Percentiles rank a stretch among this genome's conserved stretches.
Conservation (phyloP, 1,140 invertebrate genomes). For the Drosophila lowei region DNA sequence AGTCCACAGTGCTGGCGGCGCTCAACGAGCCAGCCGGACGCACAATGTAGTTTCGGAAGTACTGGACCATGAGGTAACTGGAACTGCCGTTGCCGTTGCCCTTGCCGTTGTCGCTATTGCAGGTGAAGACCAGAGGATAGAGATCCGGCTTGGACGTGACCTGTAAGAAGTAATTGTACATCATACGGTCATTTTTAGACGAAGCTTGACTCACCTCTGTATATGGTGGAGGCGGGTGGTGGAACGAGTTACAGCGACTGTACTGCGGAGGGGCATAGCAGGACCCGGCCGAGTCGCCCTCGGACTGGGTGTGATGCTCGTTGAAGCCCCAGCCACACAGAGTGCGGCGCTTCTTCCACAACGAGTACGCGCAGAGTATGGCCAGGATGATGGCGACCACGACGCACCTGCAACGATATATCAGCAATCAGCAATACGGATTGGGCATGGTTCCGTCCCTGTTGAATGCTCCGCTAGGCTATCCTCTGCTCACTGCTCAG, state of each 20-base stretch:
- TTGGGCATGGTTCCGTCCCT: too few relatives aligned
- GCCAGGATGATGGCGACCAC: constrained; percentile 85
- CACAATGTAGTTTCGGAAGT: constrained; percentile 90
- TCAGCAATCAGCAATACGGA: too few relatives aligned
- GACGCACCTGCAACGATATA: constrained; percentile 84
- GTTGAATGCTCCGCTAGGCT: background rate
- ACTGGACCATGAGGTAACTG: constrained; percentile 91
- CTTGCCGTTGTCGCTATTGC: constrained; percentile 86
- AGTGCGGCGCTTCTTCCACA: constrained; percentile 86
- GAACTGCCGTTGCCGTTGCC: constrained; percentile 85
- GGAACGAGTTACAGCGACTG: constrained; percentile 90
- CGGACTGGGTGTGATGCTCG: constrained; percentile 84
- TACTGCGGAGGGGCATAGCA: constrained; percentile 91
- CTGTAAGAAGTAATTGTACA: constrained; percentile 79
- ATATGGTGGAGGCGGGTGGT: constrained; percentile 90
- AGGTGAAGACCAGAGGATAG: constrained; percentile 92
- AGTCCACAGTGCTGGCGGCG: constrained; percentile 91
- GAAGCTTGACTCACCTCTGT: constrained; percentile 87
- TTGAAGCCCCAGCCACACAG: constrained; percentile 84
- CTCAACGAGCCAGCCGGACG: constrained; percentile 89
- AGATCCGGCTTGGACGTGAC: constrained; percentile 93
- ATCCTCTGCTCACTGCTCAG: constrained; percentile 54
- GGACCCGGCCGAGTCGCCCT: constrained; percentile 89
- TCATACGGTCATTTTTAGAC: too few relatives aligned
- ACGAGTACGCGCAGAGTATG: constrained; percentile 87